Percentiles rank a stretch among this genome's conserved stretches.
Conservation (phyloP, 2,113 vertebrate genomes). For the Hystrix brachyura region DNA sequence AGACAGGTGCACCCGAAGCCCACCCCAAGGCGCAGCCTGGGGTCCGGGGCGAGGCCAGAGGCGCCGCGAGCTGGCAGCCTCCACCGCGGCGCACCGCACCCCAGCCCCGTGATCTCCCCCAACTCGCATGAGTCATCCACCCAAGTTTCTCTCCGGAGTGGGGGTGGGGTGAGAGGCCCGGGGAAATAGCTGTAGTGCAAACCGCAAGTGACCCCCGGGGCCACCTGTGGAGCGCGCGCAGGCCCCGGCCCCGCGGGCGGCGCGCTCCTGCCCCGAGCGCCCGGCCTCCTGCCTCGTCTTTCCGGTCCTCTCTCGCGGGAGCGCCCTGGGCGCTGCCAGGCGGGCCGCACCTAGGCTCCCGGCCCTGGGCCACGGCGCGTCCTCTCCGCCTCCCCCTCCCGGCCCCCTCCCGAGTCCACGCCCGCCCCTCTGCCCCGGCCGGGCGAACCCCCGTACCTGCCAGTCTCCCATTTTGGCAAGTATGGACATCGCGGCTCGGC, state of each 20-base stretch:
- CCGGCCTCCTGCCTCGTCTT: constrained; percentile 10
- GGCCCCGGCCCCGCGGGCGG: neutral
- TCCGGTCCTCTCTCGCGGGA: constrained; percentile 49
- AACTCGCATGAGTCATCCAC: constrained; percentile 64
- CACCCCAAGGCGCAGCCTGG: neutral
- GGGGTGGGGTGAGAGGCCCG: neutral
- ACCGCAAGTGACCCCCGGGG: constrained; percentile 66
- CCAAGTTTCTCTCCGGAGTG: constrained; percentile 30
- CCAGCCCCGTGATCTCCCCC: constrained; percentile 20
- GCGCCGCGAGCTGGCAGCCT: neutral
- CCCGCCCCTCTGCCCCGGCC: constrained; percentile 68
- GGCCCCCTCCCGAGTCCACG: constrained; percentile 67
- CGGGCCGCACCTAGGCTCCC: constrained; percentile 65
- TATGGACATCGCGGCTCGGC: constrained; percentile 93
- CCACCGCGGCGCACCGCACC: neutral
- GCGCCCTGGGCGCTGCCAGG: constrained; percentile 57
- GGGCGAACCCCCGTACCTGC: constrained; percentile 92
- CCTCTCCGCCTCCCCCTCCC: constrained; percentile 44
- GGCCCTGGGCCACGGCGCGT: constrained; percentile 65
- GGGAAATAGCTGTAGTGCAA: neutral
- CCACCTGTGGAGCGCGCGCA: constrained; percentile 75
- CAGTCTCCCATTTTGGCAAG: constrained; percentile 98
- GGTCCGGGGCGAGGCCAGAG: neutral
- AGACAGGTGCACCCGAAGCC: constrained; percentile 71
- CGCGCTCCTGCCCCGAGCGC: constrained; percentile 31